These are phyloP conservation scores for Barypeithes pellucidus DNA, from an alignment of 2,888 invertebrate genomes.

Conservation along the genomic window DNA sequence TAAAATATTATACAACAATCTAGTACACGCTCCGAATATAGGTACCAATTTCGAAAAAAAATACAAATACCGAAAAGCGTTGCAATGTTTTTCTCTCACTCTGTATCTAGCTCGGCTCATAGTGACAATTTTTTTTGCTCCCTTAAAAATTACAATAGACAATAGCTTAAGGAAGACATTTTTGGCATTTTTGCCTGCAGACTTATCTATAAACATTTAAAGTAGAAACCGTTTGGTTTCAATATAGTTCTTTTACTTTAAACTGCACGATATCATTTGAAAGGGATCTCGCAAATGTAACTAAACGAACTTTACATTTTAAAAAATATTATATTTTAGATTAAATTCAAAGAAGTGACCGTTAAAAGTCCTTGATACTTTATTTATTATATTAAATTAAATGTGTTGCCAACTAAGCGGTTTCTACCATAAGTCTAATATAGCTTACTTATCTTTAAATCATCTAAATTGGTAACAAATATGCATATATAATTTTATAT, in stretches of 20 bases:
- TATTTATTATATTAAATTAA: too few species aligned
- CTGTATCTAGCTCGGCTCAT: conserved; percentile 60
- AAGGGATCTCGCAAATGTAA: neutral
- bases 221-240: conserved; percentile 61
- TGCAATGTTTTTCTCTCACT: conserved; percentile 17
- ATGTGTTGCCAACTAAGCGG: conserved; percentile 24
- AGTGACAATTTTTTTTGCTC: conserved; percentile 65
- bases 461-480: conserved; percentile 50
- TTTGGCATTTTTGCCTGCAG: conserved; percentile 68
- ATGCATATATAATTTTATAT: conserved; percentile 48
- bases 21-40: neutral
- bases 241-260: neutral
- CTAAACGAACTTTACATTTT: neutral
- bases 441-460: conserved; percentile 43
- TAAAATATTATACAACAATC: conserved; percentile 7
- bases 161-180: conserved; percentile 70
- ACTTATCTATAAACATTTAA: conserved; percentile 67
- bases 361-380: too few species aligned
- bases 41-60: neutral
- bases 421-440: conserved; percentile 26
- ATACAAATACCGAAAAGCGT: neutral
- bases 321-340: neutral
- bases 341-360: conserved; percentile 5
- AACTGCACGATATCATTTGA: neutral
- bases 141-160: conserved; percentile 64